These are phyloP conservation scores for Diplodus sargus DNA, from an alignment of 2,797 vertebrate genomes.

Conservation along the genomic window DNA sequence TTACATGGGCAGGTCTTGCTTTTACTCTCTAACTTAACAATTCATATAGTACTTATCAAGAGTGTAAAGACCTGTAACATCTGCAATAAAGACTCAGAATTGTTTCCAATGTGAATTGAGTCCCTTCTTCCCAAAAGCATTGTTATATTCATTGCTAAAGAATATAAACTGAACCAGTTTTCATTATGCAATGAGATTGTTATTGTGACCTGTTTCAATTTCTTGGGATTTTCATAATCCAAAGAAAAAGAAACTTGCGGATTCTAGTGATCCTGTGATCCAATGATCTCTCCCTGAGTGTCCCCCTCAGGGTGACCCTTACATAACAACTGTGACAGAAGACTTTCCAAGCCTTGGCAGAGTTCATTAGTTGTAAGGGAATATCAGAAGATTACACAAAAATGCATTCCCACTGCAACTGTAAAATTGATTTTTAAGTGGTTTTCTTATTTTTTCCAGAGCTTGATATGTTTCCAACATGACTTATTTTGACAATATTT, in stretches of 20 bases:
- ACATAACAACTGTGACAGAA: not conserved
- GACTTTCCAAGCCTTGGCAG: not conserved
- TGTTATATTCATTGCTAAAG: not conserved
- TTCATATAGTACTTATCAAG: not conserved
- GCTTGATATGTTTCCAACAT: conserved; percentile 15
- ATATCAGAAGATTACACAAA: conserved; percentile 10
- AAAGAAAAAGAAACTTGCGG: not conserved
- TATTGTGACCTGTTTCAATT: conserved; percentile 1
- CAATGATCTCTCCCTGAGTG: not conserved
- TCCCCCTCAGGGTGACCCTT: not conserved
- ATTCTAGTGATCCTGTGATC: not conserved
- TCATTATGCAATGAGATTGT: not conserved
- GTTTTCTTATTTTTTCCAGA: conserved; percentile 11
- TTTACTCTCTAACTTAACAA: not conserved
- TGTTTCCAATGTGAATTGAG: not conserved
- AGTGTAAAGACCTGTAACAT: not conserved
- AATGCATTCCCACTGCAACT: not conserved
- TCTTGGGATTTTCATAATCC: not conserved
- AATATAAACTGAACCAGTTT: conserved; percentile 3
- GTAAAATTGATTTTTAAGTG: not conserved
- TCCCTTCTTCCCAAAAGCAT: not conserved
- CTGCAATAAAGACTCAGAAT: not conserved
- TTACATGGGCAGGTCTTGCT: not conserved
- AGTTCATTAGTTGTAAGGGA: not conserved
- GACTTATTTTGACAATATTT: not conserved